A percentile compares a stretch with the other conserved stretches of the same genome.
Evolutionary conservation across 2,113 vertebrate species (phyloP).

Genomic region (Dromiciops gliroides): DNA sequence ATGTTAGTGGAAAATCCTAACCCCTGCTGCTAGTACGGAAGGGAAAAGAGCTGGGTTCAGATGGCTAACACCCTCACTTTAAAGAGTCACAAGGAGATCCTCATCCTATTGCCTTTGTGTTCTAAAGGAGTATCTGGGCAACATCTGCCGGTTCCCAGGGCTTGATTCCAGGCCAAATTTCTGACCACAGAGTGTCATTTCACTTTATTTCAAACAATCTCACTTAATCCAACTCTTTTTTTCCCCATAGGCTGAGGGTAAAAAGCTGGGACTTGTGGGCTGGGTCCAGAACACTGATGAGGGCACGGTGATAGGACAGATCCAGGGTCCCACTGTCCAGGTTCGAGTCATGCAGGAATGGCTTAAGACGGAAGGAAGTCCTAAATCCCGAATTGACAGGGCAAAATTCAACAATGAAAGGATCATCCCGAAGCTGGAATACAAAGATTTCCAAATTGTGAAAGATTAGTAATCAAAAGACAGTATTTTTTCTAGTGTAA

Average conservation of each 20-base stretch:
- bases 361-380: slow-evolving; percentile 92
- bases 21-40: slow-evolving; percentile 41
- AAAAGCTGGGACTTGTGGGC: slow-evolving; percentile 92
- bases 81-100: slow-evolving; percentile 45
- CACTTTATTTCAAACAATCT: slow-evolving; percentile 47
- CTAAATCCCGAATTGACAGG: slow-evolving; percentile 89
- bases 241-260: slow-evolving; percentile 88
- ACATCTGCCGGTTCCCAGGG: slow-evolving; percentile 71
- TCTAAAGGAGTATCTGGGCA: slow-evolving; percentile 70
- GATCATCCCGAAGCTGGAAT: slow-evolving; percentile 84
- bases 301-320: slow-evolving; percentile 89
- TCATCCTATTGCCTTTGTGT: slow-evolving; percentile 53
- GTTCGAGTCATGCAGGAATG: slow-evolving; percentile 92
- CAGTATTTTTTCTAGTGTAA: not conserved
- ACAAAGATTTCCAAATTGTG: slow-evolving; percentile 89
- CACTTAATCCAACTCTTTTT: slow-evolving; percentile 28
- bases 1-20: slow-evolving; percentile 51
- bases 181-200: slow-evolving; percentile 48
- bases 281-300: slow-evolving; percentile 93
- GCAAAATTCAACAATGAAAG: slow-evolving; percentile 92
- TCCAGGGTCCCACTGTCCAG: slow-evolving; percentile 84
- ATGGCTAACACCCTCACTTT: slow-evolving; percentile 39
- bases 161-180: slow-evolving; percentile 60
- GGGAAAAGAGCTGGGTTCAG: slow-evolving; percentile 44
- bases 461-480: slow-evolving; percentile 74